These are phyloP conservation scores for Bombus consobrinus DNA, from an alignment of 1,140 invertebrate genomes.

Conservation along the genomic window DNA sequence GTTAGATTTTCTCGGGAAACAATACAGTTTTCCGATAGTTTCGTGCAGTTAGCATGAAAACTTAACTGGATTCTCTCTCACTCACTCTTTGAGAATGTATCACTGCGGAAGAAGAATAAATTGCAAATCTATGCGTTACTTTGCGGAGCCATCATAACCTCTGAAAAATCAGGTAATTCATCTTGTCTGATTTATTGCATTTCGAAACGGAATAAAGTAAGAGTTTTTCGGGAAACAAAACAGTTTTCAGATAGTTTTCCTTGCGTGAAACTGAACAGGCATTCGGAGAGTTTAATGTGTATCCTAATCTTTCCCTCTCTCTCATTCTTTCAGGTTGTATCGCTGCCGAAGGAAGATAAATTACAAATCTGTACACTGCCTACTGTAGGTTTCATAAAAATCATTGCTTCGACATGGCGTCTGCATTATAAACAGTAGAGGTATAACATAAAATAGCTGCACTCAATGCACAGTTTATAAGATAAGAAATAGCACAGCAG, in stretches of 20 bases:
- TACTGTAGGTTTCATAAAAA: too few relatives aligned
- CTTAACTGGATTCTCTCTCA: slow-evolving; percentile 39
- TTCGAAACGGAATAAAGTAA: slow-evolving; percentile 32
- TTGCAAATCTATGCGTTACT: slow-evolving; percentile 60
- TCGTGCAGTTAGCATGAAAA: slow-evolving; percentile 44
- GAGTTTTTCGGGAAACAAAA: slow-evolving; percentile 57
- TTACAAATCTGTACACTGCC: slow-evolving; percentile 40
- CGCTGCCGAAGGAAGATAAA: slow-evolving; percentile 50
- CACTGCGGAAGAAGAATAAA: slow-evolving; percentile 51
- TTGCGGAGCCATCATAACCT: too few relatives aligned
- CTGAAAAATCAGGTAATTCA: too few relatives aligned
- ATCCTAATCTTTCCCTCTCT: neutral
- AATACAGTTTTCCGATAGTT: slow-evolving; percentile 66
- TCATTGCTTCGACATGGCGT: too few relatives aligned
- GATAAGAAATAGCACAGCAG: too few relatives aligned
- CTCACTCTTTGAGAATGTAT: slow-evolving; percentile 26
- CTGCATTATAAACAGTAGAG: too few relatives aligned
- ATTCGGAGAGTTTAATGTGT: slow-evolving; percentile 41
- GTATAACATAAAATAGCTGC: too few relatives aligned
- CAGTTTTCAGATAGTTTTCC: slow-evolving; percentile 62
- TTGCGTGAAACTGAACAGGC: slow-evolving; percentile 57
- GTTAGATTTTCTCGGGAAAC: slow-evolving; percentile 50
- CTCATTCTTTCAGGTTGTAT: slow-evolving; percentile 25
- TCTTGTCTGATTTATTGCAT: slow-evolving; percentile 19
- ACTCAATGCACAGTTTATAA: too few relatives aligned